Evolutionary conservation across 2,113 vertebrate genomes (phyloP), one percentile per base, ranked within the genome.

Genomic region (Xyliphius kryptos): DNA sequence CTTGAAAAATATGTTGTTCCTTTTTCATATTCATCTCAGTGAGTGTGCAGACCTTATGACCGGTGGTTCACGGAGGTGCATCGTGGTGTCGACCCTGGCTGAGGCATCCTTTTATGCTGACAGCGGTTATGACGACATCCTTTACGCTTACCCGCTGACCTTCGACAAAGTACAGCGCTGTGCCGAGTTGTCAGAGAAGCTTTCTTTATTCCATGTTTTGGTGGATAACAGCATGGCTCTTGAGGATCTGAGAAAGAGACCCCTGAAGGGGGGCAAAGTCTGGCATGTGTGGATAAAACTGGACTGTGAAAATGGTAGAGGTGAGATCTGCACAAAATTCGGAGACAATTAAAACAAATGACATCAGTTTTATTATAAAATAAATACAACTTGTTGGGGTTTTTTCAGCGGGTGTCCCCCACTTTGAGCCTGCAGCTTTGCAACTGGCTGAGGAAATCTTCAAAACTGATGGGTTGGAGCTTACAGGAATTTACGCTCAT

Each of bases 81-180:
- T 92, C 2, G 88, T 74, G 38, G 89, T 92, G 6, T 91, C 91
- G 74, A 91, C 89, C 0, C 54, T 92, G 73, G 89, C 88, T 1
- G 88, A 92, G 57, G 90, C 88, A 0, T 74, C 14, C 0, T 88
- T 91, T 69, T 91, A 89, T 40, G 86, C 89, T 0, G 83, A 87
- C n/a, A 78, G 83, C 0, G 91, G 90, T 13, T 93, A 86, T 56
- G 90, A 91, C 3, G 90, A 93, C 82, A 91, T 92, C 77, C 85
- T 92, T 1, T 91, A 88, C 17, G 90, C 88, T 0, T 89, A 87
- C 70, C 85, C 82, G 1, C 40, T 90, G 62, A 87, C 88, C 1
- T 78, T 82, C 17, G 81, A 83, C 69, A 88, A 89, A 69, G 79
- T 91, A 54, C 79, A 79, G 9, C 82, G 79, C n/a, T 91, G 89